Percentiles rank a stretch among this genome's conserved stretches.
phyloP scores from a whole-genome alignment of 2,797 vertebrate species.

The Lateolabrax maculatus region DNA sequence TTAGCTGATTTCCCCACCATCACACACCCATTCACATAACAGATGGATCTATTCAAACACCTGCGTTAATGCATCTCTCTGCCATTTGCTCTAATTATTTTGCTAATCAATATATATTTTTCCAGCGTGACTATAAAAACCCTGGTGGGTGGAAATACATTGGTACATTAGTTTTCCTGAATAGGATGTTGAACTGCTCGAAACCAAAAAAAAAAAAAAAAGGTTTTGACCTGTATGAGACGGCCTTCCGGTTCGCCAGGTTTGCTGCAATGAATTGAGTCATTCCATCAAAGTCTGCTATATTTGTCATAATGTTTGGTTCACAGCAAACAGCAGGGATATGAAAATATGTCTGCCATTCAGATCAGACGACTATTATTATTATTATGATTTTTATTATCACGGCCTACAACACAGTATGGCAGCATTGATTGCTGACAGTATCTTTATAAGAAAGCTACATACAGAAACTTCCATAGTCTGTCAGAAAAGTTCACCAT shows the following conservation, averaged over 20 bases:
- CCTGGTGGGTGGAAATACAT: not conserved
- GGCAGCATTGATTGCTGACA: not conserved
- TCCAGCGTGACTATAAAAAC: not conserved
- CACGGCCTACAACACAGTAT: not conserved
- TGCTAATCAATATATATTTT: not conserved
- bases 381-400: not conserved
- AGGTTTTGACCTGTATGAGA: not conserved
- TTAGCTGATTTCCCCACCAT: not conserved
- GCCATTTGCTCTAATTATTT: not conserved
- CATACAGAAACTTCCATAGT: not conserved
- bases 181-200: not conserved
- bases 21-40: not conserved
- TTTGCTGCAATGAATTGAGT: conserved; percentile 1
- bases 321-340: not conserved
- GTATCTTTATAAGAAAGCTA: not conserved
- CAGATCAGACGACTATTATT: not conserved
- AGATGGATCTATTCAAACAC: not conserved
- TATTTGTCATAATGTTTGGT: conserved; percentile 1
- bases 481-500: not conserved
- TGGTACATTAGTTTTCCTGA: not conserved
- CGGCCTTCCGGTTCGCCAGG: not conserved
- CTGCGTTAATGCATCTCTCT: not conserved
- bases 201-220: not conserved
- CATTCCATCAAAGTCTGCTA: not conserved
- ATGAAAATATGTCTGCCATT: not conserved